Percentiles rank a stretch among this genome's conserved stretches.
phyloP scores from a whole-genome alignment of 2,888 invertebrate species.

The Andrena praecox region DNA sequence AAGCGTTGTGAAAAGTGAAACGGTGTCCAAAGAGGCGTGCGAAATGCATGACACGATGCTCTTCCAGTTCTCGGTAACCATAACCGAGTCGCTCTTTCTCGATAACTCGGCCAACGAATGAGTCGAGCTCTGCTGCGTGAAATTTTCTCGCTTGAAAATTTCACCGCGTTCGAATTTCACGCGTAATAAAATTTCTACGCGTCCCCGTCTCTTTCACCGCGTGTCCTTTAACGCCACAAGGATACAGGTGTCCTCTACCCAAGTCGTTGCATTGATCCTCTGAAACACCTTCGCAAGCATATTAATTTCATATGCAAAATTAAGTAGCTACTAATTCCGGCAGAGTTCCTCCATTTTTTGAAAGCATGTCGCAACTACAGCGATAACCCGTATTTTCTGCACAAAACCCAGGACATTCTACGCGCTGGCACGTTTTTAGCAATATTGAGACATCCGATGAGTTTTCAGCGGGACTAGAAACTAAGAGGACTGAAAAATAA shows the following conservation, averaged over 20 bases:
- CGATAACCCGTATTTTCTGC: background rate
- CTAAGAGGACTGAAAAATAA: background rate
- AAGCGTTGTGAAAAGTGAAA: background rate
- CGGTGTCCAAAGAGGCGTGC: background rate
- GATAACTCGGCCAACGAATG: constrained; percentile 33
- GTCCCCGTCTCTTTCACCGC: background rate
- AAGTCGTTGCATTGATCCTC: background rate
- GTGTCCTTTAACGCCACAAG: background rate
- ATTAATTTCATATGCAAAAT: background rate
- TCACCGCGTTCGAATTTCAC: constrained; percentile 22
- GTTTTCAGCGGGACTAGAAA: background rate
- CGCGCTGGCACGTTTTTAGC: background rate
- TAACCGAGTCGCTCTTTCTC: background rate
- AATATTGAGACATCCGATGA: background rate
- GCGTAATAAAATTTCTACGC: constrained; percentile 14
- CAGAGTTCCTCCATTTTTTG: constrained; percentile 7
- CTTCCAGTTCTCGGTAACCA: background rate
- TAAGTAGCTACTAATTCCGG: background rate
- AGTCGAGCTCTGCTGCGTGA: background rate
- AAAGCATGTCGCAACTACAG: background rate
- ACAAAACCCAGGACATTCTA: background rate
- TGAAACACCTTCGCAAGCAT: background rate
- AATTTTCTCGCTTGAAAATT: constrained; percentile 55
- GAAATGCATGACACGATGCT: background rate
- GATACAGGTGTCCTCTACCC: no score